A percentile compares a stretch with the other conserved stretches of the same genome.
These are phyloP conservation scores for Rhineura floridana DNA, from an alignment of 2,113 vertebrate genomes.

Conservation along the genomic window DNA sequence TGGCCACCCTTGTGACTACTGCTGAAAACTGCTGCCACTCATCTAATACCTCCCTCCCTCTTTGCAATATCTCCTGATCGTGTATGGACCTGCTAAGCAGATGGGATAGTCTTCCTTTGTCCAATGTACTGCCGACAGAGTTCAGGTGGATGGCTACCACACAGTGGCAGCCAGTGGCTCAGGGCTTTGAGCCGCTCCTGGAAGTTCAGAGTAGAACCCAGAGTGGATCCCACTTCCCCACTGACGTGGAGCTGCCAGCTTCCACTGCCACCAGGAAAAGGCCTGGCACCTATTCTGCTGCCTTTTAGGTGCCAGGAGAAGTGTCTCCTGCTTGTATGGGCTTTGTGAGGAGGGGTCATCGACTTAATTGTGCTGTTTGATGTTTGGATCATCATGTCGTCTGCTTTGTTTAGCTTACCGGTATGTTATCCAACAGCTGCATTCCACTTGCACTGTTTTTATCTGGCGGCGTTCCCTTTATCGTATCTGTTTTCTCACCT, in stretches of 20 bases:
- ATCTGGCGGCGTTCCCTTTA: too few relatives aligned
- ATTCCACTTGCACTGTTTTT: too few relatives aligned
- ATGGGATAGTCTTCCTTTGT: neutral
- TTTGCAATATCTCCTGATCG: neutral
- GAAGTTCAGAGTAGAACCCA: too few relatives aligned
- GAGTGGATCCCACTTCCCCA: too few relatives aligned
- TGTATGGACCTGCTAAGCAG: neutral
- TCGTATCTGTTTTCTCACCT: too few relatives aligned
- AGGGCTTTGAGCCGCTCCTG: too few relatives aligned
- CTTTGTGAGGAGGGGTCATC: neutral
- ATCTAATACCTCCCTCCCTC: neutral
- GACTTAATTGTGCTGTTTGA: neutral
- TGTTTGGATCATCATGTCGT: too few relatives aligned
- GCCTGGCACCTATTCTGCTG: neutral
- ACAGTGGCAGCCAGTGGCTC: too few relatives aligned
- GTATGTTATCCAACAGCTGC: neutral
- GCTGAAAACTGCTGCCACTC: neutral
- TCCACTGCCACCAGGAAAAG: too few relatives aligned
- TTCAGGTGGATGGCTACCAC: neutral
- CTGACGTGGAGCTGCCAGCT: too few relatives aligned
- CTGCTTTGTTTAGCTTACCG: neutral
- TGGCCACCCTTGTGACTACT: too few relatives aligned
- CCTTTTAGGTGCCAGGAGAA: neutral
- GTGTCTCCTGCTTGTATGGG: neutral
- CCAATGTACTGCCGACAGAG: neutral